Percentiles rank a stretch among this genome's conserved stretches.
Evolutionary conservation across 1,140 invertebrate species (phyloP).

Genomic region (Cepaea nemoralis): DNA sequence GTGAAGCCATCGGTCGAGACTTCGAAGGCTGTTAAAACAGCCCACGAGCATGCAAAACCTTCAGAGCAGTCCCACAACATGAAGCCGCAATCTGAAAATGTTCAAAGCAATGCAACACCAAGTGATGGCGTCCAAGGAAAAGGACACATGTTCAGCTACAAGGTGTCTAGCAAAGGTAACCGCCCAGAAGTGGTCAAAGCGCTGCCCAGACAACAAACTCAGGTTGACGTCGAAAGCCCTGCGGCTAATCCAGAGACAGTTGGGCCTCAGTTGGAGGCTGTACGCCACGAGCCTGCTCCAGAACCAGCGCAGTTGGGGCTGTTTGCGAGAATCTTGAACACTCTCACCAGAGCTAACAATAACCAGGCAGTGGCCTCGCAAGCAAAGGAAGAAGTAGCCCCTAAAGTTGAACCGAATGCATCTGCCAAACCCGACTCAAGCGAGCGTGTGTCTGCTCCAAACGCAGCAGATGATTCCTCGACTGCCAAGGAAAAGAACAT

Average conservation of each 20-base stretch:
- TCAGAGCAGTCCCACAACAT: too few relatives aligned
- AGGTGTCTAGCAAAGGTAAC: background rate
- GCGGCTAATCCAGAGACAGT: too few relatives aligned
- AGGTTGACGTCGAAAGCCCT: too few relatives aligned
- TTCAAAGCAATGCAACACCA: too few relatives aligned
- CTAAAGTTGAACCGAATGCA: background rate
- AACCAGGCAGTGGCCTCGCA: background rate
- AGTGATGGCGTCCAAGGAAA: background rate
- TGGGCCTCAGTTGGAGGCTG: too few relatives aligned
- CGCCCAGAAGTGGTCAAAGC: background rate
- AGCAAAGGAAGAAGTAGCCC: background rate
- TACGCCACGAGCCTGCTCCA: background rate
- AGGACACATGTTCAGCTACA: background rate
- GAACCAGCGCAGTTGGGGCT: background rate
- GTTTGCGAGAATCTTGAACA: background rate
- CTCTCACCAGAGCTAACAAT: background rate
- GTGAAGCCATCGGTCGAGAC: too few relatives aligned
- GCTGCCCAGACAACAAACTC: too few relatives aligned
- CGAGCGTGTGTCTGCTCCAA: background rate
- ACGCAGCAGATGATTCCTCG: background rate
- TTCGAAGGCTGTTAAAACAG: background rate
- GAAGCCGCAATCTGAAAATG: too few relatives aligned
- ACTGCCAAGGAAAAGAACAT: background rate
- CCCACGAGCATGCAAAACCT: background rate
- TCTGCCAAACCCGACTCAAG: background rate